Evolutionary conservation across 2,797 vertebrate species (phyloP), one percentile per base, ranked within the genome.

Genomic region (Myripristis jacobus): DNA sequence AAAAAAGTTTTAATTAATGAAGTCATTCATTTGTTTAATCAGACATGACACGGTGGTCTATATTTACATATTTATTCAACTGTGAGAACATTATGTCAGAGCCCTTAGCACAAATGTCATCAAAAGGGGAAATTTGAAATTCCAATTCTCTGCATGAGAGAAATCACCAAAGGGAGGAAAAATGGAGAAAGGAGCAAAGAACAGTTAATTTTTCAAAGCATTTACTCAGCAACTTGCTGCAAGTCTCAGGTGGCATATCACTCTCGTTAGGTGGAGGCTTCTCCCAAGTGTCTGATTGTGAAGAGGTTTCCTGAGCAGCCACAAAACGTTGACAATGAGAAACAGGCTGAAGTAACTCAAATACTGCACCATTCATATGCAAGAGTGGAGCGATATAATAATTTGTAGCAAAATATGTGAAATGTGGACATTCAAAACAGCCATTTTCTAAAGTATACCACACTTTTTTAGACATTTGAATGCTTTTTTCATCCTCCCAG

Each of bases 1-100:
- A 71, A 61, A 61, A 27, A 66, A 63, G 56, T 77, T 87, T 75
- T 85, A 85, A 82, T 87, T 74, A 83, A 86, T 77, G 34, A 81
- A 83, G 73, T 68, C 27, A 68, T 87, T 87, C 29, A 60, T 84
- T 87, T 85, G 65, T 80, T 82, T 78, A 88, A 89, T 86, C 70
- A 85, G 66, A 88, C 64, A 47, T 75, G 77, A 80, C 84, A 69
- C 11, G 6, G 53, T 67, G 29, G 34, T 84, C 64, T 78, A 62
- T 85, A 87, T 91, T 89, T 87, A 85, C 85, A 86, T 78, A 83
- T 88, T 86, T 81, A 78, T 85, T 84, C 79, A 85, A 81, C 73
- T 75, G 82, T 80, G 85, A 73, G 80, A 87, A 88, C 69, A 87
- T 84, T 68, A 79, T 76, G 68, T 83, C 69, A 84, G 60, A 83